Base-by-base conservation (phyloP, 1,140 invertebrate genomes). In the Drosophila sturtevanti region DNA sequence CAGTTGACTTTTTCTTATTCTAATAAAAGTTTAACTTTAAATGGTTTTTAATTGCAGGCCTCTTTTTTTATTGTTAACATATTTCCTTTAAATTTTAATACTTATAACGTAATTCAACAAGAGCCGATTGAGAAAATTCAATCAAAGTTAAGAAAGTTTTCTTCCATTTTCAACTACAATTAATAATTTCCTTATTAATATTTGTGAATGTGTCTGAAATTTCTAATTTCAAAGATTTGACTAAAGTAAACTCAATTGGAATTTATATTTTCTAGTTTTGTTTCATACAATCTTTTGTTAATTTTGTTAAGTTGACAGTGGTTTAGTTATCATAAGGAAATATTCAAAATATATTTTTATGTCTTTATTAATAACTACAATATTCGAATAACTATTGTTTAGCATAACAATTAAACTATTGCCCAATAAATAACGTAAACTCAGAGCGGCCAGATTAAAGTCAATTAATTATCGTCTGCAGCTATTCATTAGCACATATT, bases 401-500 rank as follows among this genome's bases (percentile, higher is more conserved):
- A 27, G 3, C 31, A 16, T 10, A 31, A 31, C n/a, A 55, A 31
- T 31, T 56, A 18, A 18, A 16, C 14, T 34, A 56, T 56, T 56
- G 27, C 27, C 54, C 27, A 34, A 56, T 34, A 56, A 56, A 56
- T 35, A 54, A 54, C 22, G 51, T 21, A 56, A 56, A 35, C 27
- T 18, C 4, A 11, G 54, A 34, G 54, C 54, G 54, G 31, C 14
- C 54, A 56, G 5, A 56, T 56, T 56, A 56, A 56, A 56, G 54
- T 16, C 54, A 31, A 56, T 35, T 56, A 34, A 56, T 56, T 56
- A 34, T 35, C 27, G 27, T 31, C 54, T 56, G 9, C 10, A 35
- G 27, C 54, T 31, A 56, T 34, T 56, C 31, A 56, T 56, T 56
- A 56, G 54, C 54, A 56, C 54, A 56, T 56, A 56, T 56, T 56